Percentiles rank a stretch among this genome's conserved stretches.
Conservation (phyloP, 2,888 invertebrate genomes). For the Cheilosia scutellata region DNA sequence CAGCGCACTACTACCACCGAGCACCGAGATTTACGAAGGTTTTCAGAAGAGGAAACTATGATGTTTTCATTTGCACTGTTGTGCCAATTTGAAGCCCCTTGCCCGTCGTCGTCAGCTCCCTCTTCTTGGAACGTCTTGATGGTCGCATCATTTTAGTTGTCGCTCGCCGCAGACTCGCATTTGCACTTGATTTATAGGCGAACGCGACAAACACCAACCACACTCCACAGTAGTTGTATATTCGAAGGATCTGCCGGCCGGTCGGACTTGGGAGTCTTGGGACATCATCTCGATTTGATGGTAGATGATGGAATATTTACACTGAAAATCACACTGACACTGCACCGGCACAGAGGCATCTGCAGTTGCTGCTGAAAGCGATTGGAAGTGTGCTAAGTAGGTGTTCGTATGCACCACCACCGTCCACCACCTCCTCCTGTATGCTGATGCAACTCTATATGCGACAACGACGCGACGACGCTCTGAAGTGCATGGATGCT, state of each 20-base stretch:
- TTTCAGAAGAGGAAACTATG: slow-evolving; percentile 25
- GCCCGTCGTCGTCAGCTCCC: neutral
- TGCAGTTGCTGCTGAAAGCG: neutral
- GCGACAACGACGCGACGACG: slow-evolving; percentile 23
- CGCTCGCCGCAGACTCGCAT: slow-evolving; percentile 39
- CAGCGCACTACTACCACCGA: slow-evolving; percentile 25
- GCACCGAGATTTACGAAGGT: slow-evolving; percentile 4
- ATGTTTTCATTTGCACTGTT: slow-evolving; percentile 66
- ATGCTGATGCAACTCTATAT: neutral
- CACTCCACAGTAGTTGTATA: slow-evolving; percentile 22
- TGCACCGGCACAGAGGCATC: slow-evolving; percentile 15
- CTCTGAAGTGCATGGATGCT: slow-evolving; percentile 56
- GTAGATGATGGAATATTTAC: slow-evolving; percentile 70
- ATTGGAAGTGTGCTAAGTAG: slow-evolving; percentile 74
- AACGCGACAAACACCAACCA: slow-evolving; percentile 5
- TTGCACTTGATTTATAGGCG: slow-evolving; percentile 60
- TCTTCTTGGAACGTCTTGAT: slow-evolving; percentile 56
- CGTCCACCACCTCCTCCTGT: slow-evolving; percentile 1
- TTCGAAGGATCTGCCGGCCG: slow-evolving; percentile 35
- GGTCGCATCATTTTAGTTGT: slow-evolving; percentile 63
- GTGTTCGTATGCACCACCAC: slow-evolving; percentile 31
- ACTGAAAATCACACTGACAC: slow-evolving; percentile 60
- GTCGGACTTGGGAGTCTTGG: slow-evolving; percentile 10
- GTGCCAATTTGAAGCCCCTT: slow-evolving; percentile 45
- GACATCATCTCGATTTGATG: slow-evolving; percentile 58